These are phyloP conservation scores for Leptura quadrifasciata DNA, from an alignment of 2,888 invertebrate genomes.

Conservation along the genomic window DNA sequence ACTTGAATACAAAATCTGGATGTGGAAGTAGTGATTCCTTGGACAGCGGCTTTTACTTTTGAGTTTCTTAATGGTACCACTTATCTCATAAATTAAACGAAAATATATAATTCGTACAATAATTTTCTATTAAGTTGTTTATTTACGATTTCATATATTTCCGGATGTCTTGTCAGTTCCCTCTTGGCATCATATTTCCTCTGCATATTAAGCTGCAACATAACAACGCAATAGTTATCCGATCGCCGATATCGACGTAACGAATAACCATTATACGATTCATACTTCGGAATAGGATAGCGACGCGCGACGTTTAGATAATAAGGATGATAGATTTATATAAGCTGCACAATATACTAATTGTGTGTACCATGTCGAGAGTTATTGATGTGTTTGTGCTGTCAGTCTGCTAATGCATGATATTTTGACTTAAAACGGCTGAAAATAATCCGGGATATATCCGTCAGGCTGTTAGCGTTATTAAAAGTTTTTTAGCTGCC, in stretches of 20 bases:
- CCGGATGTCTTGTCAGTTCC: no score
- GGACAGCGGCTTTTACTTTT: no score
- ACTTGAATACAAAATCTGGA: no score
- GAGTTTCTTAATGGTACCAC: no score
- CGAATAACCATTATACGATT: background rate
- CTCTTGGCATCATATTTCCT: background rate
- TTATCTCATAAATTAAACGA: no score
- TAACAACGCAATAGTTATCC: background rate
- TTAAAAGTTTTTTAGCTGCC: background rate
- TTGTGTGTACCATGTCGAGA: conserved; percentile 29
- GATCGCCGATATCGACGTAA: background rate
- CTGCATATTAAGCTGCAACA: background rate
- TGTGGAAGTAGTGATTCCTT: no score
- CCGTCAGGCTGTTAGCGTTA: background rate
- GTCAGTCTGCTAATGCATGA: background rate
- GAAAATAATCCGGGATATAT: background rate
- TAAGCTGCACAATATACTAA: conserved; percentile 9
- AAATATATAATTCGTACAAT: no score
- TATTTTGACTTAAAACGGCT: conserved; percentile 1
- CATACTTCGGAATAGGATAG: background rate
- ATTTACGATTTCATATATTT: no score
- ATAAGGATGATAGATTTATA: conserved; percentile 19
- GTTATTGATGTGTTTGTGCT: conserved; percentile 30
- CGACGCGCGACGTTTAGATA: background rate
- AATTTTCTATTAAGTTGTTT: no score